Base-by-base conservation (phyloP, 2,113 vertebrate genomes). In the Telmatochromis sp. region DNA sequence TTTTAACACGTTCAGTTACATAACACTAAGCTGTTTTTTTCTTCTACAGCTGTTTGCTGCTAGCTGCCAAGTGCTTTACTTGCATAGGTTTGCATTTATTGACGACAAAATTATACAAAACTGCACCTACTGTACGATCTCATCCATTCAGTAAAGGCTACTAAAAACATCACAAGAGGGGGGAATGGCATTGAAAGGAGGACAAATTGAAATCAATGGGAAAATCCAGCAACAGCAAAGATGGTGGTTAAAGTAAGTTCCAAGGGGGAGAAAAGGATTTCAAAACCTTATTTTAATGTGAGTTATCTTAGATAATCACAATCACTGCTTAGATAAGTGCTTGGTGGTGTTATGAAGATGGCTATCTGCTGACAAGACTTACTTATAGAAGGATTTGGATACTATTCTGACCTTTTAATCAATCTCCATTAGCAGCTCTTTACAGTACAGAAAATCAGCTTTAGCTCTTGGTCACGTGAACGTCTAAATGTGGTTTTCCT, bases 1-100 rank as follows among this genome's bases (percentile, higher is more conserved):
- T 89, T 88, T 79, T 60, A 83, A 47, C 83, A 89, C 78, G 6
- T 82, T 82, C 53, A 23, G 11, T 95, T 92, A 58, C 83, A 88
- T 86, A 92, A 93, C 85, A 75, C 7, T 4, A 47, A 50, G 60
- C 80, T 82, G 83, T 23, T 13, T 14, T 78, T 83, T 75, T 28
- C 81, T 35, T 84, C 75, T 68, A 84, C 89, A 86, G 90, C 83
- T 90, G 89, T 53, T 81, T 81, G 78, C 35, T 79, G 68, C 47
- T 60, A 55, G 54, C 35, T 86, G 8, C 73, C 23, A 53, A 84
- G 37, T 54, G 80, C 45, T 37, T n/a, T 54, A 87, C 84, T 92
- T 89, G 75, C 82, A 86, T 85, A 11, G n/a, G 6, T 54, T 89
- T 71, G 60, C 13, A 83, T 83, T 83, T 31, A 85, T 37, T 33